These are phyloP conservation scores for Pangasius mekongensis DNA, from an alignment of 2,797 vertebrate genomes.

Conservation along the genomic window DNA sequence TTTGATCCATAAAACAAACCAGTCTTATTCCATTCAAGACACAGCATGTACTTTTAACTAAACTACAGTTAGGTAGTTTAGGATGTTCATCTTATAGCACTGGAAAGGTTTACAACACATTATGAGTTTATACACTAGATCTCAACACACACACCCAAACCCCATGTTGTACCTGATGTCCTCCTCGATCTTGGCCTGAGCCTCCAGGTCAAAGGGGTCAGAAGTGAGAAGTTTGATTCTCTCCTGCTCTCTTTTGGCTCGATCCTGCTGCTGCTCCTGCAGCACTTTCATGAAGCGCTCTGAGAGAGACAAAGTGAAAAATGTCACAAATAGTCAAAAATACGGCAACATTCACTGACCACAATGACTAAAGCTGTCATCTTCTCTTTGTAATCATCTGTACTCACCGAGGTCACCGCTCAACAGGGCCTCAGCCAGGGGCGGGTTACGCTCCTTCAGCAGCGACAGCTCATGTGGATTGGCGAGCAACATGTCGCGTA, in stretches of 20 bases:
- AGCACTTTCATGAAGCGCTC: slow-evolving; percentile 95
- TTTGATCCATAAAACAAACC: neutral
- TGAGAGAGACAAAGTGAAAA: slow-evolving; percentile 59
- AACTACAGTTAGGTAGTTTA: neutral
- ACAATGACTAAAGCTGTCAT: neutral
- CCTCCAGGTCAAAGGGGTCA: slow-evolving; percentile 96
- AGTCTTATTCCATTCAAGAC: neutral
- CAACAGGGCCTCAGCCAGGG: slow-evolving; percentile 92
- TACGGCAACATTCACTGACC: neutral
- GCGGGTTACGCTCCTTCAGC: slow-evolving; percentile 94
- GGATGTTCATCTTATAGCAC: neutral
- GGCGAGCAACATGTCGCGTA: slow-evolving; percentile 93
- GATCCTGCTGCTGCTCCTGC: slow-evolving; percentile 94
- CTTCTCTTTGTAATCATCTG: neutral
- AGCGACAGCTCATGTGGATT: slow-evolving; percentile 97
- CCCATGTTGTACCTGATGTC: slow-evolving; percentile 85
- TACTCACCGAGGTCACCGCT: slow-evolving; percentile 92
- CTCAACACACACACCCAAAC: neutral
- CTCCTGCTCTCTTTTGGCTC: slow-evolving; percentile 92
- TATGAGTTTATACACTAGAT: neutral
- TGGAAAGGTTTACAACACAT: neutral
- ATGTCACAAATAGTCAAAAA: neutral
- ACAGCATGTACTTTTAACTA: neutral
- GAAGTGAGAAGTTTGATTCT: slow-evolving; percentile 93
- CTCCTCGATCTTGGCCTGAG: slow-evolving; percentile 98